Evolutionary conservation across 2,888 invertebrate genomes (phyloP).

Genomic region (Lasioglossum leucozonium): DNA sequence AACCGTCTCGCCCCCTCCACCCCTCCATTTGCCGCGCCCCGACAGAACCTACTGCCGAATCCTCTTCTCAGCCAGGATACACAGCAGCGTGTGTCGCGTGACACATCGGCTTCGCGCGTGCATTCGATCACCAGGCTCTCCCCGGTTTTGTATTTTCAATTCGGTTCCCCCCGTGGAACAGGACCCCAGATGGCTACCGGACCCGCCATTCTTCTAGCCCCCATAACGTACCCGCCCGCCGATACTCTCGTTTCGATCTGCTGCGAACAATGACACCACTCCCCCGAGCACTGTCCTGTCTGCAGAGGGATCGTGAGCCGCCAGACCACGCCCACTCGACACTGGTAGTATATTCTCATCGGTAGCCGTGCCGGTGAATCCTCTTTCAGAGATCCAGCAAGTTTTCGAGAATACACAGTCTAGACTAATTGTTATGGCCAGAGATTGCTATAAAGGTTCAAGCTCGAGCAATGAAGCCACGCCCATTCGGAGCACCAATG

Average conservation of each 20-base stretch:
- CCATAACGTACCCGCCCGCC: background rate
- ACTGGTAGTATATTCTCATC: no score
- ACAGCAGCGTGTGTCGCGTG: slow-evolving; percentile 58
- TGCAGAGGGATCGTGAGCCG: no score
- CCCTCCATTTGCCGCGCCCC: background rate
- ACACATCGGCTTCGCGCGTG: slow-evolving; percentile 44
- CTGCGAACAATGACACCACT: background rate
- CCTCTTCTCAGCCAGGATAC: slow-evolving; percentile 34
- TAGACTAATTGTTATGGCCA: no score
- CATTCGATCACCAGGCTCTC: slow-evolving; percentile 23
- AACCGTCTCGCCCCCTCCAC: slow-evolving; percentile 3
- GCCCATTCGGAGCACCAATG: no score
- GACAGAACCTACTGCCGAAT: slow-evolving; percentile 35
- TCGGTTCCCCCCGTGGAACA: background rate
- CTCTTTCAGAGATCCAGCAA: no score
- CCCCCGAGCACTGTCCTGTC: no score
- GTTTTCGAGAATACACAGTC: no score
- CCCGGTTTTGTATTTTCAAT: slow-evolving; percentile 23
- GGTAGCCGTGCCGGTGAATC: no score
- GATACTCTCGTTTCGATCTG: background rate
- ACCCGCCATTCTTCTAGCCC: background rate
- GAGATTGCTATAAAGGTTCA: no score
- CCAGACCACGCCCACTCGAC: no score
- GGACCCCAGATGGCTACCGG: background rate
- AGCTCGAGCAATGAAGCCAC: no score